A percentile compares a stretch with the other conserved stretches of the same genome.
Conservation (phyloP, 2,797 vertebrate species). For the Anisognathus igniventris region DNA sequence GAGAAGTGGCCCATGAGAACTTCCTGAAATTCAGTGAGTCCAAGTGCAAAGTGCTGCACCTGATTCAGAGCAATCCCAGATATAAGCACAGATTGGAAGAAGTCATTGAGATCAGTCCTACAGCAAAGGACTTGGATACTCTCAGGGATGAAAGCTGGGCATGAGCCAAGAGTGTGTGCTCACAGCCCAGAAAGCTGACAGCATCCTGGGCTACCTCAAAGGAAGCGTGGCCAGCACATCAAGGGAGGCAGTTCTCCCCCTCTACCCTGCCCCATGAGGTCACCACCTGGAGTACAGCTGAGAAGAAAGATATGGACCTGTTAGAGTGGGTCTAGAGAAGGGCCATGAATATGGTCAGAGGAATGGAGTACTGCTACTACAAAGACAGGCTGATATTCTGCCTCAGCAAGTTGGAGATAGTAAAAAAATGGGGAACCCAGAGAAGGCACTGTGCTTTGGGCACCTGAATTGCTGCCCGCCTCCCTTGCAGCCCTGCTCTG, state of each 20-base stretch:
- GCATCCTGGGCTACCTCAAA: background rate
- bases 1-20: background rate
- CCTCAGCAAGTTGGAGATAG: background rate
- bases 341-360: background rate
- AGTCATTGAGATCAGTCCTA: background rate
- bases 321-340: background rate
- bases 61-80: background rate
- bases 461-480: background rate
- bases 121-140: background rate
- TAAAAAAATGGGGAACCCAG: background rate
- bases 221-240: background rate
- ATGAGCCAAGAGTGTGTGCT: background rate
- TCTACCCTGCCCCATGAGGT: background rate
- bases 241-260: background rate
- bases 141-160: background rate
- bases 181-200: background rate
- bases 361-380: background rate
- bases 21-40: background rate
- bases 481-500: background rate
- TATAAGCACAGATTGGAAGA: background rate
- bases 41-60: background rate
- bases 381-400: background rate
- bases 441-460: background rate
- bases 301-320: background rate
- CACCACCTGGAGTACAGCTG: background rate